phyloP scores from a whole-genome alignment of 2,888 invertebrate species.

The Agonopterix alstromeriana region DNA sequence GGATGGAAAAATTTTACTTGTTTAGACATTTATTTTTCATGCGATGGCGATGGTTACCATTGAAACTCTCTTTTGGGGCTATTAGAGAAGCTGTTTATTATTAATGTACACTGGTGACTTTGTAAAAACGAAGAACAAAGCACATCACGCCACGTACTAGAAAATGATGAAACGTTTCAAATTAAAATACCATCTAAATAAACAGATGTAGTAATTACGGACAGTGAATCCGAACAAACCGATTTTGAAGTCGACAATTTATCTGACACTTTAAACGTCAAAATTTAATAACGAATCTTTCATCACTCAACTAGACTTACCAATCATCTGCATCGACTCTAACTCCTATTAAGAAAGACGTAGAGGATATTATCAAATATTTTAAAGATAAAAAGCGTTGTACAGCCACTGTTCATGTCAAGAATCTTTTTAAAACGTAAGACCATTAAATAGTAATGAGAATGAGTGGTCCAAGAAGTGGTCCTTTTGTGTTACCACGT shows the following conservation, averaged over 20 bases:
- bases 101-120: too few relatives aligned
- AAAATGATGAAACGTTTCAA: slow-evolving; percentile 24
- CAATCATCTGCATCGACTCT: slow-evolving; percentile 8
- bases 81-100: too few relatives aligned
- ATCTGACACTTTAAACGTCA: slow-evolving; percentile 64
- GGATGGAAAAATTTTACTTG: too few relatives aligned
- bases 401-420: slow-evolving; percentile 47
- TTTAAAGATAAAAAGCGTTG: slow-evolving; percentile 12
- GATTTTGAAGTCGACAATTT: slow-evolving; percentile 65
- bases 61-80: too few relatives aligned
- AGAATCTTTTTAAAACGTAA: slow-evolving; percentile 56
- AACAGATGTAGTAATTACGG: slow-evolving; percentile 50
- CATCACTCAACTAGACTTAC: slow-evolving; percentile 31
- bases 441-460: slow-evolving; percentile 74
- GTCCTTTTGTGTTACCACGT: slow-evolving; percentile 66
- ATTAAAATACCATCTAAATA: slow-evolving; percentile 46
- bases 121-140: too few relatives aligned
- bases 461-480: slow-evolving; percentile 71
- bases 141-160: background rate
- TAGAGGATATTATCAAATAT: slow-evolving; percentile 19
- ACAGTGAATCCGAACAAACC: slow-evolving; percentile 62
- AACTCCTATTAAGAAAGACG: slow-evolving; percentile 10
- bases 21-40: too few relatives aligned
- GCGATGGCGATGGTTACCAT: too few relatives aligned
- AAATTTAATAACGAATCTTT: slow-evolving; percentile 65